phyloP scores from a whole-genome alignment of 2,113 vertebrate species.

The Dendropsophus ebraccatus region DNA sequence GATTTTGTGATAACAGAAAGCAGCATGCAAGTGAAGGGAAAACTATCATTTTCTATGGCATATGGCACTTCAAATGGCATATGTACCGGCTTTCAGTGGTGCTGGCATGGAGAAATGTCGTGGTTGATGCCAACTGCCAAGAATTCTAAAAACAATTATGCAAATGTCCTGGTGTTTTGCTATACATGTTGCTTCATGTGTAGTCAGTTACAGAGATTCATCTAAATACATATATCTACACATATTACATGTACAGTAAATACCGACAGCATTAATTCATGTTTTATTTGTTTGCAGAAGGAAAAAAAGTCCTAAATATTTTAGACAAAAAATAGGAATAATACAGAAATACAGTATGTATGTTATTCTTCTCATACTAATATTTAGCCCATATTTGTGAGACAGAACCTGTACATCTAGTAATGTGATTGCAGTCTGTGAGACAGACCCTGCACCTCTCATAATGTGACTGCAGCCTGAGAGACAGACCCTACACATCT shows the following conservation, averaged over 20 bases:
- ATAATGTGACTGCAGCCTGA: no score
- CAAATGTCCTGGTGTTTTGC: slow-evolving; percentile 91
- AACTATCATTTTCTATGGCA: slow-evolving; percentile 93
- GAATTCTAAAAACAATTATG: slow-evolving; percentile 92
- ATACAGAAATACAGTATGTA: not conserved
- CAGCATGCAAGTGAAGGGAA: slow-evolving; percentile 53
- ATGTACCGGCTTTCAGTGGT: slow-evolving; percentile 99
- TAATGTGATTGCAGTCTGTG: no score
- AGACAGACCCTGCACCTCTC: no score
- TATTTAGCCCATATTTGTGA: no score
- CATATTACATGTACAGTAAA: not conserved
- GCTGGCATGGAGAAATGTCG: slow-evolving; percentile 93
- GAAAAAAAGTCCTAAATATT: not conserved
- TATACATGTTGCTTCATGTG: slow-evolving; percentile 73
- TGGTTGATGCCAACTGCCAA: slow-evolving; percentile 97
- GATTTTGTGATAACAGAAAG: slow-evolving; percentile 57
- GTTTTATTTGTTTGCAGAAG: not conserved
- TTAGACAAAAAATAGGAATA: not conserved
- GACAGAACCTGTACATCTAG: no score
- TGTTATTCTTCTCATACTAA: not conserved
- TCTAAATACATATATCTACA: not conserved
- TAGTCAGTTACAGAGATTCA: slow-evolving; percentile 16
- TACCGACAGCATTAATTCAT: not conserved
- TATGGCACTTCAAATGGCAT: slow-evolving; percentile 99
- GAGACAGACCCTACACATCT: no score